A percentile compares a stretch with the other conserved stretches of the same genome.
Evolutionary conservation across 2,113 vertebrate species (phyloP).

Genomic region (Morone chrysops): DNA sequence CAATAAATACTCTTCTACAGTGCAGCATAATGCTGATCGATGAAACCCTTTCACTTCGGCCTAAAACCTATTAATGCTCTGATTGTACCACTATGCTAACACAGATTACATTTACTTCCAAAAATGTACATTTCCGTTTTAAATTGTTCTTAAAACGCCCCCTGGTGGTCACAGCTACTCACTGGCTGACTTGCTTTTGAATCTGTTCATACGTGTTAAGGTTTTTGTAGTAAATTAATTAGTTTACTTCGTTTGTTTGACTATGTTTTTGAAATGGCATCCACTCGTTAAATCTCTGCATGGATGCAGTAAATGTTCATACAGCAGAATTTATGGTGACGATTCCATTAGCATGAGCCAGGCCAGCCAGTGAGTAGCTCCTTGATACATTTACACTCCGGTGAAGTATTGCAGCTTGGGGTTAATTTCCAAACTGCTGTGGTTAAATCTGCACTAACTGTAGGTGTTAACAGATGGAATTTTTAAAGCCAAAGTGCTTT

Average conservation of each 20-base stretch:
- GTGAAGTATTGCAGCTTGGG: constrained; percentile 23
- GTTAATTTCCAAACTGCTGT: constrained; percentile 36
- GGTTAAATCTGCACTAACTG: constrained; percentile 36
- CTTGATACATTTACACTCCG: constrained; percentile 28
- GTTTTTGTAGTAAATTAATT: neutral
- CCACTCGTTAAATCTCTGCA: neutral
- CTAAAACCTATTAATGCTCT: too few relatives aligned
- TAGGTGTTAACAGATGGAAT: constrained; percentile 47
- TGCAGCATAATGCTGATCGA: too few relatives aligned
- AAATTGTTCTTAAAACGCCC: too few relatives aligned
- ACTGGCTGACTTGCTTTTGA: too few relatives aligned
- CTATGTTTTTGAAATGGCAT: neutral
- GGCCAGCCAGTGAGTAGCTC: constrained; percentile 4
- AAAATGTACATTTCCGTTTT: too few relatives aligned
- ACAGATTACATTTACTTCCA: too few relatives aligned
- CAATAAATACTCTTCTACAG: neutral
- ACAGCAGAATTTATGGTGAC: neutral
- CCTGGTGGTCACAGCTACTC: too few relatives aligned
- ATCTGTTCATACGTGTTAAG: neutral
- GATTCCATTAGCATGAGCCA: constrained; percentile 4
- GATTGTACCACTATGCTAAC: too few relatives aligned
- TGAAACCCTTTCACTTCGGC: too few relatives aligned
- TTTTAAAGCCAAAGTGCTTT: constrained; percentile 36
- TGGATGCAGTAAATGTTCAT: neutral
- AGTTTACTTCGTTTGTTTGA: neutral